Evolutionary conservation across 2,113 vertebrate species (phyloP).

Genomic region (Grammomys surdaster): DNA sequence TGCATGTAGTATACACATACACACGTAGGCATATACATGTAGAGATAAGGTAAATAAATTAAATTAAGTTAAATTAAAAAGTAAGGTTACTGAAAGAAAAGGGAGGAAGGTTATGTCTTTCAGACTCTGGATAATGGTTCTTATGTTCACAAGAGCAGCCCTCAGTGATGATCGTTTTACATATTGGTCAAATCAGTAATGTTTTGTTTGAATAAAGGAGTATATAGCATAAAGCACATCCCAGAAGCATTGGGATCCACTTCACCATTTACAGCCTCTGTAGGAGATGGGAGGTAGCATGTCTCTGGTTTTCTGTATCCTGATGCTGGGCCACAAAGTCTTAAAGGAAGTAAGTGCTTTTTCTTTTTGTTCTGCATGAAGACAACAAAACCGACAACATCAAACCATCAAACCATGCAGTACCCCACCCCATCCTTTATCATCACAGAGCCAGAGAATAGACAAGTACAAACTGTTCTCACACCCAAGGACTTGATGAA

Average conservation of each 20-base stretch:
- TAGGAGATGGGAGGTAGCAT: neutral
- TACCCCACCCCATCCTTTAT: neutral
- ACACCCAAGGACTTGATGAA: neutral
- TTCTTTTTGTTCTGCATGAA: neutral
- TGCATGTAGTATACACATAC: neutral
- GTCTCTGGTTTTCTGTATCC: neutral
- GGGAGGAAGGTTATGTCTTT: neutral
- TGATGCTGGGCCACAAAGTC: neutral
- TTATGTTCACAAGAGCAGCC: neutral
- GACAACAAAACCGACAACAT: neutral
- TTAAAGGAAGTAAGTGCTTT: neutral
- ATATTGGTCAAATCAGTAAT: neutral
- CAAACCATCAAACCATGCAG: neutral
- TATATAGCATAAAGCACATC: neutral
- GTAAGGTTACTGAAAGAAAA: neutral
- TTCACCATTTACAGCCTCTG: neutral
- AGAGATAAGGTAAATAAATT: neutral
- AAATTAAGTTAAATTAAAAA: neutral
- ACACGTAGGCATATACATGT: neutral
- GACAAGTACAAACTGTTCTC: neutral
- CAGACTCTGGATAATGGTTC: neutral
- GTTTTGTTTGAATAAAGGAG: conserved; percentile 1
- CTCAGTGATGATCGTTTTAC: neutral
- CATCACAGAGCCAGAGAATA: neutral
- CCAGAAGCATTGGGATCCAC: neutral